These are phyloP conservation scores for Enoplosus armatus DNA, from an alignment of 2,797 vertebrate genomes.

Conservation along the genomic window DNA sequence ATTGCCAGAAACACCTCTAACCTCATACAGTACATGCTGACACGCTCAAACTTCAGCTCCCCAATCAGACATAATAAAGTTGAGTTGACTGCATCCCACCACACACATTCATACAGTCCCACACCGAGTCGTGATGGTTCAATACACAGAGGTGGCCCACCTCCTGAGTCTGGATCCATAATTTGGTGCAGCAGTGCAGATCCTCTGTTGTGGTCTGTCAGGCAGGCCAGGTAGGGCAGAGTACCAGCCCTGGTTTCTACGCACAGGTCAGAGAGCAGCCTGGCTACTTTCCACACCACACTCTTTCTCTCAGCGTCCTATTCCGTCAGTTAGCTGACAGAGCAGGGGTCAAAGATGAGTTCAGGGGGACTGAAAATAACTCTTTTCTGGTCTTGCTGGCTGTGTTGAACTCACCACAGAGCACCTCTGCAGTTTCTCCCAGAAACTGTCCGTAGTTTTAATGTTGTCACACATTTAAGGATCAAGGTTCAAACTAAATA, in stretches of 20 bases:
- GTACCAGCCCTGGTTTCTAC: conserved; percentile 35
- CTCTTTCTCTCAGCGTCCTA: conserved; percentile 45
- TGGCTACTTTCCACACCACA: conserved; percentile 57
- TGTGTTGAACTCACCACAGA: conserved; percentile 3
- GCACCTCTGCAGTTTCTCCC: conserved; percentile 10
- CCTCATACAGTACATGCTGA: conserved; percentile 12
- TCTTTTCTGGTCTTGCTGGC: conserved; percentile 22
- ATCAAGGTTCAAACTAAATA: neutral
- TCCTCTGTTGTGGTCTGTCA: conserved; percentile 45
- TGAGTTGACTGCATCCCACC: conserved; percentile 27
- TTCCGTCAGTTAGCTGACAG: conserved; percentile 28
- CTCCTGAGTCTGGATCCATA: conserved; percentile 56
- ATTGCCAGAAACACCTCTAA: neutral
- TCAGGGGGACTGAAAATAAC: conserved; percentile 62
- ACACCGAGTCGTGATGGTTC: conserved; percentile 34
- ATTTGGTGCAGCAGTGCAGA: conserved; percentile 58
- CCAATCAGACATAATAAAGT: conserved; percentile 37
- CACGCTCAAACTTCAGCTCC: conserved; percentile 9
- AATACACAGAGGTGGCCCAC: conserved; percentile 66
- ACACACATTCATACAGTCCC: conserved; percentile 13
- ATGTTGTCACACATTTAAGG: neutral
- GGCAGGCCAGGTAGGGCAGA: conserved; percentile 35
- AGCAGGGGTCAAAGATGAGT: conserved; percentile 63
- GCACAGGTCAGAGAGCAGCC: conserved; percentile 72
- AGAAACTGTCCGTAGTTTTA: conserved; percentile 12